phyloP scores from a whole-genome alignment of 2,888 invertebrate genomes.

The Agapostemon virescens region DNA sequence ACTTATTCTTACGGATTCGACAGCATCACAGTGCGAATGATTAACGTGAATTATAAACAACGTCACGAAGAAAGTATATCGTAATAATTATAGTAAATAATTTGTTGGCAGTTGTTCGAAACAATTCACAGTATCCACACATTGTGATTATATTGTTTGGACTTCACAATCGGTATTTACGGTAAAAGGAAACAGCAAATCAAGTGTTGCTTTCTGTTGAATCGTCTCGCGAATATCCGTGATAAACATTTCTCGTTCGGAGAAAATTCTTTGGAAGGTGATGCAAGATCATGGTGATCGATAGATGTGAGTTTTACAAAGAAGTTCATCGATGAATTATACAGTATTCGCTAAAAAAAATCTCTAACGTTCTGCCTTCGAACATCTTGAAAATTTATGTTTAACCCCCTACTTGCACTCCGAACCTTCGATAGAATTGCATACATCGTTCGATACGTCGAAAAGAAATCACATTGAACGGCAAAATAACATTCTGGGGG shows the following conservation, averaged over 20 bases:
- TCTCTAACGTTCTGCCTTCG: constrained; percentile 11
- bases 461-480: background rate
- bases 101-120: constrained; percentile 34
- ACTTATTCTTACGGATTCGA: constrained; percentile 10
- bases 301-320: background rate
- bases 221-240: constrained; percentile 6
- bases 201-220: constrained; percentile 26
- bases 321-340: background rate
- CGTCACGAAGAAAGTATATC: background rate
- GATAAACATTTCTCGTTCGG: constrained; percentile 2
- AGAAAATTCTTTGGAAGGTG: constrained; percentile 3
- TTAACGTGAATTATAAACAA: constrained; percentile 3
- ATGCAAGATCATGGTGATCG: background rate
- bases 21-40: background rate
- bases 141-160: constrained; percentile 28
- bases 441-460: background rate
- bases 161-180: constrained; percentile 35
- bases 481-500: background rate
- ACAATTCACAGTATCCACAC: constrained; percentile 10
- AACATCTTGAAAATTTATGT: background rate
- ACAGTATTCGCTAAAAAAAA: constrained; percentile 16
- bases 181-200: constrained; percentile 6
- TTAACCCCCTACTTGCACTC: background rate
- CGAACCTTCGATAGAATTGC: background rate
- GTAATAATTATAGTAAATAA: constrained; percentile 9